A percentile compares a stretch with the other conserved stretches of the same genome.
phyloP scores from a whole-genome alignment of 2,113 vertebrate genomes.

The Corvus cornix region DNA sequence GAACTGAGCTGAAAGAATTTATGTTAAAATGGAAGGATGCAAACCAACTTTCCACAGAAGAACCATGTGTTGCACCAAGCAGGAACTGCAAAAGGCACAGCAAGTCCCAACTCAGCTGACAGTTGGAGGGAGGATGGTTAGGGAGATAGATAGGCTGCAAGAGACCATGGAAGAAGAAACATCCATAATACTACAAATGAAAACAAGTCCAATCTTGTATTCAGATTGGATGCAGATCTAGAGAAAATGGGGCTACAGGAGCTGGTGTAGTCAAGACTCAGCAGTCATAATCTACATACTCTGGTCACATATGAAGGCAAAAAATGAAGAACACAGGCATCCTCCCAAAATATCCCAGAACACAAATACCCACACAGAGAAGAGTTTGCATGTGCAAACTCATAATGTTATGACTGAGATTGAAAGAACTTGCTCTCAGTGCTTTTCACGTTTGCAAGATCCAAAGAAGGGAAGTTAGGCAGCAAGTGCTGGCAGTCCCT shows the following conservation, averaged over 20 bases:
- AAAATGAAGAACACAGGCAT: background rate
- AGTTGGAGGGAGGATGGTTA: background rate
- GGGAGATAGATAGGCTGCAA: background rate
- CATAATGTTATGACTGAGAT: background rate
- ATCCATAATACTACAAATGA: background rate
- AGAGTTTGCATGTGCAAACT: background rate
- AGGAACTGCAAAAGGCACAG: background rate
- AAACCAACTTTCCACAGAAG: background rate
- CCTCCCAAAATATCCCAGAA: background rate
- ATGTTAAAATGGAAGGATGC: background rate
- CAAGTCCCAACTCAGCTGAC: background rate
- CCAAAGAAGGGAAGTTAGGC: background rate
- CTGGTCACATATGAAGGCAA: background rate
- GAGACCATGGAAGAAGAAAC: background rate
- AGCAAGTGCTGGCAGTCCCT: background rate
- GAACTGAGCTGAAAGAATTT: background rate
- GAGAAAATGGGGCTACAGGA: background rate
- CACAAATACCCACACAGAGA: background rate
- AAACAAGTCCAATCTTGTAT: background rate
- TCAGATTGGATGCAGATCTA: background rate
- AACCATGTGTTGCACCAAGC: background rate
- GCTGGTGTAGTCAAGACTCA: background rate
- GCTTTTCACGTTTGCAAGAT: accelerated
- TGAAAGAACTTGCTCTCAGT: background rate
- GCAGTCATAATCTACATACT: background rate